These are phyloP conservation scores for Hystrix cristata DNA, from an alignment of 2,113 vertebrate species.

Conservation along the genomic window DNA sequence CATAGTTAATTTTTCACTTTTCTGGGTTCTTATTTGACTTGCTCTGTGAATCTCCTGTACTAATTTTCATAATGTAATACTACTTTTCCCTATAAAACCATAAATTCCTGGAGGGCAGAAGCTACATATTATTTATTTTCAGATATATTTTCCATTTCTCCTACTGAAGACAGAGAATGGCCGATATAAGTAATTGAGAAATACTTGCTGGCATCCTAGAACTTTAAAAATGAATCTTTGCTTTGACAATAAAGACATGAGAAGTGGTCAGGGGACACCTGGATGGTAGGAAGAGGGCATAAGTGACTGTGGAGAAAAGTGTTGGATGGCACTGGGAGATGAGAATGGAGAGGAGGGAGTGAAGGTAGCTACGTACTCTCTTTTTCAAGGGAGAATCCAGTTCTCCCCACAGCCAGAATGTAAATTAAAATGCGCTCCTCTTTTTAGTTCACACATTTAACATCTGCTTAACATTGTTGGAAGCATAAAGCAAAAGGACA, in stretches of 20 bases:
- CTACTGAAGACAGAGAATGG: too few species aligned
- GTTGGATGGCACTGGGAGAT: too few species aligned
- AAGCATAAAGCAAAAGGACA: background rate
- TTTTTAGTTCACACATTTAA: background rate
- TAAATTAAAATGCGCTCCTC: background rate
- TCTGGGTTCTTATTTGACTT: background rate
- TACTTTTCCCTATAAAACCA: background rate
- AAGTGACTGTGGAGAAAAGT: too few species aligned
- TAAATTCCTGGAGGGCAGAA: background rate
- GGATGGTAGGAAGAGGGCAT: background rate
- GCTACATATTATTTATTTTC: background rate
- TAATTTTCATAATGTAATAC: background rate
- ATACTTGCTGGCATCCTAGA: too few species aligned
- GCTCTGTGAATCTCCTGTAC: background rate
- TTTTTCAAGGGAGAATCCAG: background rate
- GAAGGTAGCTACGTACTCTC: background rate
- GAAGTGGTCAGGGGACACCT: background rate
- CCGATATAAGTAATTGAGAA: background rate
- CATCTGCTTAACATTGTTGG: background rate
- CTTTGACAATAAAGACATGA: background rate
- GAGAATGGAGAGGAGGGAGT: too few species aligned
- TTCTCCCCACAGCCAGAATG: background rate
- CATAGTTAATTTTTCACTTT: background rate
- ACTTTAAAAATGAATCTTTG: background rate
- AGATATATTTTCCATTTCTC: too few species aligned